phyloP scores from a whole-genome alignment of 2,888 invertebrate species.

The Diabrotica balteata region DNA sequence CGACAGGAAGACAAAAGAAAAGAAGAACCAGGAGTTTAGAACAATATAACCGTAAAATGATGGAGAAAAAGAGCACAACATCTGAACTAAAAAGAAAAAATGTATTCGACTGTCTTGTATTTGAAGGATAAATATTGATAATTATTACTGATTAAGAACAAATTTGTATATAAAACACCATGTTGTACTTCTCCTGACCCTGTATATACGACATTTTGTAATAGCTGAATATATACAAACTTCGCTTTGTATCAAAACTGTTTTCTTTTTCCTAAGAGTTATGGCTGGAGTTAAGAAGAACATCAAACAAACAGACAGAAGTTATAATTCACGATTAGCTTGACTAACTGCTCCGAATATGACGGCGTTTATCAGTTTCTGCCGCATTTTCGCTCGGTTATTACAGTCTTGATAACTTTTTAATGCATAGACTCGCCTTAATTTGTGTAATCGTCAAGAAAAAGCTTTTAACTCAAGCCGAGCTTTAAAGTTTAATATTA shows the following conservation, averaged over 20 bases:
- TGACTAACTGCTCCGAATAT: conserved; percentile 58
- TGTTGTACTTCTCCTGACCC: neutral
- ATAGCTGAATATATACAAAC: neutral
- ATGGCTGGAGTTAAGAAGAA: conserved; percentile 51
- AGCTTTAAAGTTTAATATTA: too few species aligned
- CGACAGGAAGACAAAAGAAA: too few species aligned
- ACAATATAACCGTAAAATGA: too few species aligned
- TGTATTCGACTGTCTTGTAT: too few species aligned
- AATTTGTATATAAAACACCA: conserved; percentile 1
- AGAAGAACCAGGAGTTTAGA: too few species aligned
- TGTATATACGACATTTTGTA: conserved; percentile 1
- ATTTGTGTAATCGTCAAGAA: conserved; percentile 3
- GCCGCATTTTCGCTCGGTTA: conserved; percentile 28
- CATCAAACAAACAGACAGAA: conserved; percentile 59
- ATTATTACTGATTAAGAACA: too few species aligned
- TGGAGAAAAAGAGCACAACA: too few species aligned
- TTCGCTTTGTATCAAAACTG: conserved; percentile 42
- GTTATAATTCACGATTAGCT: conserved; percentile 60
- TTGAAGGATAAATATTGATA: too few species aligned
- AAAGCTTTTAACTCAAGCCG: neutral
- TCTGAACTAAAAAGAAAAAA: too few species aligned
- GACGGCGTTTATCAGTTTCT: conserved; percentile 55
- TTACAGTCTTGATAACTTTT: conserved; percentile 18
- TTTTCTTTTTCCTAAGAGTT: conserved; percentile 49
- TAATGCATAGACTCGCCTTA: conserved; percentile 4